Conservation (phyloP, 2,113 vertebrate genomes). For the Nesoenas mayeri region DNA sequence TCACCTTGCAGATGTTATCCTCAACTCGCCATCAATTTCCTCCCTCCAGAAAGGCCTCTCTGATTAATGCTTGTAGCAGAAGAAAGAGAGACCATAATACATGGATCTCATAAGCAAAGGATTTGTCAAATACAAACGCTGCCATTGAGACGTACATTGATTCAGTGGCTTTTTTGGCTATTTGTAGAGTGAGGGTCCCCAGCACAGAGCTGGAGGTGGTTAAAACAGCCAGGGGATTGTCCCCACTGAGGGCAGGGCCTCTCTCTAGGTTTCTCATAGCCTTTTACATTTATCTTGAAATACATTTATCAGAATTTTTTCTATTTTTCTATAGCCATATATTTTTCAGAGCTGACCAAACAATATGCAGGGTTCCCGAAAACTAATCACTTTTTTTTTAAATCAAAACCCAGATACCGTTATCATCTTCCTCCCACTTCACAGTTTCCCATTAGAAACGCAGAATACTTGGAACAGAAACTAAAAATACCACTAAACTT, state of each 20-base stretch:
- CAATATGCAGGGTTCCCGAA: not conserved
- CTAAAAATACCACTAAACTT: not conserved
- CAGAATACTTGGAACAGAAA: not conserved
- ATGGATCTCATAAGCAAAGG: not conserved
- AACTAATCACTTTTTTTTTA: not conserved
- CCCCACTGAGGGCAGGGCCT: not conserved
- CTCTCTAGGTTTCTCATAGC: not conserved
- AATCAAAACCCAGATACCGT: not conserved
- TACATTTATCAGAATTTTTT: not conserved
- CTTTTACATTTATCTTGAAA: not conserved
- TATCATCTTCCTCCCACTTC: not conserved
- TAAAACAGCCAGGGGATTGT: not conserved
- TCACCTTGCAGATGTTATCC: not conserved
- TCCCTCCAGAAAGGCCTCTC: not conserved
- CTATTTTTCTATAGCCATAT: not conserved
- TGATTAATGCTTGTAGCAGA: not conserved
- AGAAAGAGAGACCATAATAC: accelerated
- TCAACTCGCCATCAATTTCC: not conserved
- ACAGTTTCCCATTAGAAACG: not conserved
- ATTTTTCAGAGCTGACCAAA: not conserved
- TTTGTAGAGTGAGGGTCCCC: not conserved
- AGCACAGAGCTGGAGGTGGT: not conserved
- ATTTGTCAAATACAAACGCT: not conserved
- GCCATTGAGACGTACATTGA: accelerated
- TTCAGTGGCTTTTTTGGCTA: not conserved